These are phyloP conservation scores for Diadema setosum DNA, from an alignment of 35 echinoderm and acorn worm genomes.

Conservation along the genomic window DNA sequence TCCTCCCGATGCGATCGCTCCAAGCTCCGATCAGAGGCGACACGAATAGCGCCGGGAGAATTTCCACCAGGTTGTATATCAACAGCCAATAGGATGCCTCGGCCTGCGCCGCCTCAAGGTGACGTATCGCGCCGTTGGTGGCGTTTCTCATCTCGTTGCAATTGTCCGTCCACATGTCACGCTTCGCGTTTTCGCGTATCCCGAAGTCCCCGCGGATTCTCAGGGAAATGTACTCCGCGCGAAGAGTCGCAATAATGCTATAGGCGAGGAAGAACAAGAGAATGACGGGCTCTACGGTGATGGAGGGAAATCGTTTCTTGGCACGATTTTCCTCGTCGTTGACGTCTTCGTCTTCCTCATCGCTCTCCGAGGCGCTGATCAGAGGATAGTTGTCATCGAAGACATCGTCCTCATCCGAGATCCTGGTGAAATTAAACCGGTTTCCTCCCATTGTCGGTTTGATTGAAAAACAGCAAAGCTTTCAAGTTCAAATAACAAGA, in stretches of 20 bases:
- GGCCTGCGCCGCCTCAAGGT: neutral
- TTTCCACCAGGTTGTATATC: slow-evolving; percentile 15
- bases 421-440: neutral
- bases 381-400: neutral
- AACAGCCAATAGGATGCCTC: slow-evolving; percentile 33
- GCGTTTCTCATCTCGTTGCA: neutral
- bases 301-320: neutral
- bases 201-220: neutral
- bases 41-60: slow-evolving; percentile 1
- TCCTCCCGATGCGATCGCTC: slow-evolving; percentile 12
- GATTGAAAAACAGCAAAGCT: no score
- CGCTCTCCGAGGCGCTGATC: neutral
- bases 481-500: no score
- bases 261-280: slow-evolving; percentile 33
- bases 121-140: neutral
- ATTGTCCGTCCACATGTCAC: neutral
- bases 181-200: neutral
- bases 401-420: neutral
- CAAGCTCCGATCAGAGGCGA: slow-evolving; percentile 25
- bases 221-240: slow-evolving; percentile 14
- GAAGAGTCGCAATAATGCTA: slow-evolving; percentile 22
- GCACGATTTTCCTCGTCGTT: neutral
- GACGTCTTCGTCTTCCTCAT: neutral
- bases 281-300: slow-evolving; percentile 28
- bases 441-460: neutral